A percentile compares a stretch with the other conserved stretches of the same genome.
Evolutionary conservation across 92 coral and sea anemone genomes (phyloP).

Genomic region (Parazoanthus swiftii): DNA sequence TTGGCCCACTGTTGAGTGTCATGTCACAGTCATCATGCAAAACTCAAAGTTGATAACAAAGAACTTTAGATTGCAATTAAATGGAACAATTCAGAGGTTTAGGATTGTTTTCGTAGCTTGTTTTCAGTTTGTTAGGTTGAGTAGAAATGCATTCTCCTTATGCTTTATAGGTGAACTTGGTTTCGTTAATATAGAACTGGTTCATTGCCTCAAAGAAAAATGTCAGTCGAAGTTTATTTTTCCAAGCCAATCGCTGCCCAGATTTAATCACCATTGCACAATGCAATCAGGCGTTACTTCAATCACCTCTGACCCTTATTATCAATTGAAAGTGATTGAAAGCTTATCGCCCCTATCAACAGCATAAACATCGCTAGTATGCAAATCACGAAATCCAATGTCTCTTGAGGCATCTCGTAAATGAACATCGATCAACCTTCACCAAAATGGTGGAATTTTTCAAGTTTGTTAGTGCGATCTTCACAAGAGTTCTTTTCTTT

Average conservation of each 20-base stretch:
- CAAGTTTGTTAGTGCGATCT: conserved; percentile 71
- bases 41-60: neutral
- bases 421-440: neutral
- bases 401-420: conserved; percentile 9
- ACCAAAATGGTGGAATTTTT: conserved; percentile 64
- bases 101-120: neutral
- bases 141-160: too few relatives aligned
- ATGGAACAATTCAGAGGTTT: too few relatives aligned
- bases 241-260: conserved; percentile 27
- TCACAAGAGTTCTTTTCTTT: conserved; percentile 83
- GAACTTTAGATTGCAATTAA: neutral
- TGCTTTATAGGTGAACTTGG: neutral
- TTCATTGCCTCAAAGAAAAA: conserved; percentile 2
- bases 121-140: neutral
- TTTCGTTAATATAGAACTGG: neutral
- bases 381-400: conserved; percentile 33
- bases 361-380: conserved; percentile 36
- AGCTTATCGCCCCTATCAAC: conserved; percentile 29
- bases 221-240: neutral
- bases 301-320: conserved; percentile 39
- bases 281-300: conserved; percentile 29
- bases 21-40: neutral
- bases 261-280: neutral
- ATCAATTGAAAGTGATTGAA: neutral
- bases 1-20: neutral